Percentiles rank a stretch among this genome's conserved stretches.
phyloP scores from a whole-genome alignment of 2,888 invertebrate species.

The Hartigia nigra region DNA sequence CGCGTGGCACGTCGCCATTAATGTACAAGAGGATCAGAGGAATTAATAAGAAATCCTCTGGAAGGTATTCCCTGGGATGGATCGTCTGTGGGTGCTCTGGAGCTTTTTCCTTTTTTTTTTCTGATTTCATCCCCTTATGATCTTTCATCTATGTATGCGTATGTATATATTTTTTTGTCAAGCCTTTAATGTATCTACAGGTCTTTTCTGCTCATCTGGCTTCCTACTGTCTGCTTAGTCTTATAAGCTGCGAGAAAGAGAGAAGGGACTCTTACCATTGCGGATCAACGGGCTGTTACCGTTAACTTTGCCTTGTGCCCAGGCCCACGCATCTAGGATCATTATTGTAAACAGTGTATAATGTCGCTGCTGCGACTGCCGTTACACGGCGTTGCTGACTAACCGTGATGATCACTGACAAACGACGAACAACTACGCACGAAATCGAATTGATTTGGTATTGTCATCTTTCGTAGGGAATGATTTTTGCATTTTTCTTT shows the following conservation, averaged over 20 bases:
- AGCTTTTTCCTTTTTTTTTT: neutral
- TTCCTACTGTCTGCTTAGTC: neutral
- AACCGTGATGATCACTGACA: conserved; percentile 31
- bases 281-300: conserved; percentile 27
- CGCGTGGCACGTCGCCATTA: neutral
- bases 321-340: conserved; percentile 49
- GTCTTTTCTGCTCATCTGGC: neutral
- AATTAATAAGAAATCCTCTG: neutral
- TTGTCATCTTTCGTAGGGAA: neutral
- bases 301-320: conserved; percentile 39
- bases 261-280: neutral
- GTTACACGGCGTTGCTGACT: conserved; percentile 21
- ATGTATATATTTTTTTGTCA: neutral
- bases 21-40: neutral
- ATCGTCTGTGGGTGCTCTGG: neutral
- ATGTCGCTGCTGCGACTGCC: conserved; percentile 50
- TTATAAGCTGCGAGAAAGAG: neutral
- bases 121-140: neutral
- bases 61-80: neutral
- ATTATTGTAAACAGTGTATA: conserved; percentile 49
- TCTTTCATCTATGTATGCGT: neutral
- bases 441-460: neutral
- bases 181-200: neutral
- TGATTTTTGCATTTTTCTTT: neutral
- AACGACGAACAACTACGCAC: conserved; percentile 29